Evolutionary conservation across 2,113 vertebrate species (phyloP).

Genomic region (Platichthys stellatus): DNA sequence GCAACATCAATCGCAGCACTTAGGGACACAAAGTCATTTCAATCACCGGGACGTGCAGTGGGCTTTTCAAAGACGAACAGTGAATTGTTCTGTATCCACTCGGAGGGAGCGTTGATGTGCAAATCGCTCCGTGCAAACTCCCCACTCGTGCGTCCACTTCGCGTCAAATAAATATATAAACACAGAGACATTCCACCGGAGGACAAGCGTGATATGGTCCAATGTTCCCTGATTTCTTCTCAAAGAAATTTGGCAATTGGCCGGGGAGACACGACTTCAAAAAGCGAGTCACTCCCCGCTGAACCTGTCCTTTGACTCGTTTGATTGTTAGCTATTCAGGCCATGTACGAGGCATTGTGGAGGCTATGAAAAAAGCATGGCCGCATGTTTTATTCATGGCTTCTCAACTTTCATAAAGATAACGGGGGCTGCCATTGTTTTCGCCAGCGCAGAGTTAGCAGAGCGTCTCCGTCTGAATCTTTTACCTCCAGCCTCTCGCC

Average conservation of each 20-base stretch:
- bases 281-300: conserved; percentile 66
- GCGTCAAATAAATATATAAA: conserved; percentile 67
- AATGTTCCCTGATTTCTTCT: conserved; percentile 59
- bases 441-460: conserved; percentile 52
- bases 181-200: conserved; percentile 30
- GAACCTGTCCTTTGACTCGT: conserved; percentile 63
- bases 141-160: conserved; percentile 29
- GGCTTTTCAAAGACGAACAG: conserved; percentile 34
- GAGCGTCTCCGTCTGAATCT: conserved; percentile 38
- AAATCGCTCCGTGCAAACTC: conserved; percentile 51
- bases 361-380: conserved; percentile 62
- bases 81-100: conserved; percentile 49
- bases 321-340: conserved; percentile 77
- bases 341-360: conserved; percentile 66
- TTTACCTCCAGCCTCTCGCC: conserved; percentile 67
- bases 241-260: conserved; percentile 58
- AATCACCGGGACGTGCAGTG: conserved; percentile 25
- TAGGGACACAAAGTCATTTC: conserved; percentile 33
- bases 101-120: conserved; percentile 59
- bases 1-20: conserved; percentile 27
- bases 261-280: conserved; percentile 69
- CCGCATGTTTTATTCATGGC: conserved; percentile 79
- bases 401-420: conserved; percentile 70
- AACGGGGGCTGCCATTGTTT: conserved; percentile 69
- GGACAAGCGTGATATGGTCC: conserved; percentile 46